Base-by-base conservation (phyloP, 2,888 invertebrate genomes). In the Melikaiella ostensackeni region DNA sequence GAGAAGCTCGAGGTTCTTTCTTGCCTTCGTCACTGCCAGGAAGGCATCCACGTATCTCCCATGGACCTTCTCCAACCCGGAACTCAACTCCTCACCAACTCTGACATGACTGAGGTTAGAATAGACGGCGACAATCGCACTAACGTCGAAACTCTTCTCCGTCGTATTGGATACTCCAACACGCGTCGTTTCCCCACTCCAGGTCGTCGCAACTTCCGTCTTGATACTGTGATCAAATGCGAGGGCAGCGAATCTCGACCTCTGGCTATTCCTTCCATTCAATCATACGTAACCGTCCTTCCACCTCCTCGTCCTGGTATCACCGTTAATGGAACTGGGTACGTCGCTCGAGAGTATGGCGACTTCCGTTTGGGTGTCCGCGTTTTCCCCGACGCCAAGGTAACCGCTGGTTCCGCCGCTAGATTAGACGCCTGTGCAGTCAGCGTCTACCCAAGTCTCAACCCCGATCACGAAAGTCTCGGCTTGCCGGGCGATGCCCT, bases 381-480 rank as follows among this genome's bases (percentile, higher is more conserved):
- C 38, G 96, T 99, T 74, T 96, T 99, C 92, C 96, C 97, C 1
- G 97, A 97, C 88, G 94, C 98, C 21, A 93, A 94, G 75, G 96
- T 99, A 74, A 93, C 94, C 7, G 95, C 95, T 16, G 93, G 93
- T 50, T 86, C 90, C 1, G 90, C 91, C 0, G 89, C 91, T 90
- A 95, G 96, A 90, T 92, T 99, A 86, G 98, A 99, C 92, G 97
- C 97, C 75, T 99, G 99, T 92, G 96, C 96, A 80, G 96, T 99
- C 77, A 96, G 97, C 63, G 98, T 99, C 79, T 97, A 98, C 91
- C 99, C 99, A 46, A 97, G 98, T 9, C 93, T 99, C 84, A 98
- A 98, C 93, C 97, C 98, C 9, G 98, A 98, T 92, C 97, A 98
- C 92, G 99, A 99, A 92, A 97, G 96, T 84, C 93, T 98, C 82